Percentiles rank a stretch among this genome's conserved stretches.
Evolutionary conservation across 2,797 vertebrate genomes (phyloP).

Genomic region (Ambastaia sidthimunki): DNA sequence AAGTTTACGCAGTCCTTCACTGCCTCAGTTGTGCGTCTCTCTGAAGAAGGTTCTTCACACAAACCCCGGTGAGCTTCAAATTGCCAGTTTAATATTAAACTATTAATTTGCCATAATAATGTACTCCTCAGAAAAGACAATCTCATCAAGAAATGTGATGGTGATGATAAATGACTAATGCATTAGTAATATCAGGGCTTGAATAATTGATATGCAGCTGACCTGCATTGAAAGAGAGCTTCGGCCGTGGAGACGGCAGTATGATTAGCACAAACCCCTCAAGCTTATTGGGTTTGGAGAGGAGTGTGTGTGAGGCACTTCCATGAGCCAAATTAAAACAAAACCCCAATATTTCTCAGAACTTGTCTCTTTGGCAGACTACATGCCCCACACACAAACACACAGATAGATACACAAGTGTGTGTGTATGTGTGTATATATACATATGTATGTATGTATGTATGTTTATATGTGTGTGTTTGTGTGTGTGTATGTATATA

Average conservation of each 20-base stretch:
- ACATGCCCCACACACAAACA: too few relatives aligned
- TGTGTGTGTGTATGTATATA: too few relatives aligned
- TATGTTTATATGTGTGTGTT: too few relatives aligned
- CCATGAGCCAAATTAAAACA: conserved; percentile 37
- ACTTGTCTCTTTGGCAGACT: conserved; percentile 1
- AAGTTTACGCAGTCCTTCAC: conserved; percentile 31
- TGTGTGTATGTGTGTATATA: too few relatives aligned
- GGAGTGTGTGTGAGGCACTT: conserved; percentile 16
- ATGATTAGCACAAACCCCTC: conserved; percentile 59
- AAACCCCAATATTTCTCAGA: conserved; percentile 52
- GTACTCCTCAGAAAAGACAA: conserved; percentile 63
- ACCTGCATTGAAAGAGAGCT: conserved; percentile 62
- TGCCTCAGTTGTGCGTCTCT: conserved; percentile 1
- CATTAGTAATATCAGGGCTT: conserved; percentile 67
- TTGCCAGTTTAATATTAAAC: conserved; percentile 68
- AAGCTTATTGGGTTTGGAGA: conserved; percentile 28
- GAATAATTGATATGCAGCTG: conserved; percentile 66
- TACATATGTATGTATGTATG: too few relatives aligned
- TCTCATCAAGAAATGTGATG: conserved; percentile 62
- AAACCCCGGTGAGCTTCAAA: conserved; percentile 59
- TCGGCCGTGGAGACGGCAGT: conserved; percentile 49
- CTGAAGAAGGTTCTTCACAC: conserved; percentile 36
- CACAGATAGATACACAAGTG: too few relatives aligned
- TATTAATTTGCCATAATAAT: conserved; percentile 69
- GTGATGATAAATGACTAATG: conserved; percentile 65